Base-by-base conservation (phyloP, 2,888 invertebrate genomes). In the Miltochrista miniata region DNA sequence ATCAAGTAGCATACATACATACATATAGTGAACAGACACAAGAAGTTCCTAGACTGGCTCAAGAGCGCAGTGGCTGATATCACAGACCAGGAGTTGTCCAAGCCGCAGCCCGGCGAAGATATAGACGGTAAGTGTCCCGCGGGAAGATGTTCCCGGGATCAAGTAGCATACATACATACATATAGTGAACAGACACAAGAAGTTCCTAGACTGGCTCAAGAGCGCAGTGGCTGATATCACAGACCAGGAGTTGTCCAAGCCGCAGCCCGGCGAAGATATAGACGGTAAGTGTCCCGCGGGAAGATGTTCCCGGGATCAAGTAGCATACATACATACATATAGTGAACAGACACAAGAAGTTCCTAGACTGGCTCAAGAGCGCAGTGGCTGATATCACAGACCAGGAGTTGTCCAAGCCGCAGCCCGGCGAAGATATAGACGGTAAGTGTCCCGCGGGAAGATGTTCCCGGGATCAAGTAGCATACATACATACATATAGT, bases 151-250 rank as follows among this genome's bases (percentile, higher is more conserved):
- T 24, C 18, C 18, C 18, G 18, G n/a, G n/a, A n/a, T n/a, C n/a
- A n/a, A n/a, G n/a, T n/a, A n/a, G n/a, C n/a, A n/a, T n/a, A n/a
- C n/a, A n/a, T n/a, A n/a, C n/a, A n/a, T n/a, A n/a, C n/a, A n/a
- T n/a, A 60, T 73, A 34, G 86, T 91, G 54, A 70, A 72, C 31
- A 75, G 83, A 0, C 84, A 85, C 64, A 68, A 70, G 48, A 79
- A 72, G 14, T 70, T 87, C 3, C 68, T 82, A 7, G 72, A 65
- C 4, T 90, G 83, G 92, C 59, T 86, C 52, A 68, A 68, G n/a
- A 70, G 69, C 0, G 81, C 82, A 0, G 85, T 81, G 0, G 56
- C 74, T 0, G 73, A 70, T 0, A 51, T 70, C 41, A 89, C 91
- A 0, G 86, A 88, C 35, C 56, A 55, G 0, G 84, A 87, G 3